phyloP scores from a whole-genome alignment of 2,888 invertebrate genomes.

The Limnephilus marmoratus region DNA sequence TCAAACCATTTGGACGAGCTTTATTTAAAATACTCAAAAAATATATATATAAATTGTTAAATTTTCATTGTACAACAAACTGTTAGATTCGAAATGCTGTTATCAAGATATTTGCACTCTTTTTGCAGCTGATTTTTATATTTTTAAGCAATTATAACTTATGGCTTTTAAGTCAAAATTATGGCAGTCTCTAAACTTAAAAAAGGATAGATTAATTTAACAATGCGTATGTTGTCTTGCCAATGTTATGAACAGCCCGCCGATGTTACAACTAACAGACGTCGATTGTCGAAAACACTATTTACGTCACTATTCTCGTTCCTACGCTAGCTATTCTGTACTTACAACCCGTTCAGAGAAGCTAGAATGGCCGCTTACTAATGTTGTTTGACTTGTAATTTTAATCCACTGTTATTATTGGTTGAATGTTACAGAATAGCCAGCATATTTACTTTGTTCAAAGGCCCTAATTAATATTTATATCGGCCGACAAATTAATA shows the following conservation, averaged over 20 bases:
- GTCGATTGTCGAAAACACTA: background rate
- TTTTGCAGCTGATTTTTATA: constrained; percentile 16
- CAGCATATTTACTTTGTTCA: constrained; percentile 44
- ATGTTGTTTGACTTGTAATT: background rate
- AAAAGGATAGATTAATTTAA: constrained; percentile 9
- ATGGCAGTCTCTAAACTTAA: background rate
- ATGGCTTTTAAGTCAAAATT: background rate
- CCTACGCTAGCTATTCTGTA: constrained; percentile 35
- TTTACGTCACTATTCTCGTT: constrained; percentile 30
- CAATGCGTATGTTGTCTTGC: constrained; percentile 23
- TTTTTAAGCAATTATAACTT: background rate
- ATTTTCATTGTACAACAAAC: background rate
- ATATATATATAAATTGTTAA: too few relatives aligned
- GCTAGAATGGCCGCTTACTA: background rate
- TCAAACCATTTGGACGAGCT: background rate
- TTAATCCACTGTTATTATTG: background rate
- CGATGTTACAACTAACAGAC: constrained; percentile 7
- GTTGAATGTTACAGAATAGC: background rate
- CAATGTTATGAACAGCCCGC: constrained; percentile 20
- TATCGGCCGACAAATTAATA: constrained; percentile 31
- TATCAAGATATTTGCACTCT: background rate
- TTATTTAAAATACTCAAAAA: background rate
- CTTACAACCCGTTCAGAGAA: background rate
- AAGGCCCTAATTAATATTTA: background rate
- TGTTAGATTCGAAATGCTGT: background rate